These are phyloP conservation scores for Trissolcus japonicus DNA, from an alignment of 2,888 invertebrate genomes.

Conservation along the genomic window DNA sequence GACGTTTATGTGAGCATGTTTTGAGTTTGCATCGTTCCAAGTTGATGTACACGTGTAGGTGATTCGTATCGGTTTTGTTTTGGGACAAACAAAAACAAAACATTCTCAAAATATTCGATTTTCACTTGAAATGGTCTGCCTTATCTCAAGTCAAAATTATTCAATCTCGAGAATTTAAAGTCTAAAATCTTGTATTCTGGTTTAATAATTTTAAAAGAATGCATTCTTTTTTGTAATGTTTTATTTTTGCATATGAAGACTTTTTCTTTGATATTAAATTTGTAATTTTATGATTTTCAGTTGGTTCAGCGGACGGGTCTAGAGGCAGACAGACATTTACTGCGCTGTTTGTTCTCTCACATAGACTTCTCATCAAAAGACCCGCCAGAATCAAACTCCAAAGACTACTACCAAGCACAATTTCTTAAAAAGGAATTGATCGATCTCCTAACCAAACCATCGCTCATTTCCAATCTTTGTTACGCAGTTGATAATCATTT, in stretches of 20 bases:
- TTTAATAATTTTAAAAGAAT: too few relatives aligned
- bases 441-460: slow-evolving; percentile 88
- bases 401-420: slow-evolving; percentile 81
- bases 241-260: too few relatives aligned
- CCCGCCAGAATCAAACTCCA: slow-evolving; percentile 78
- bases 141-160: neutral
- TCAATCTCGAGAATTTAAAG: too few relatives aligned
- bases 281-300: slow-evolving; percentile 78
- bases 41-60: too few relatives aligned
- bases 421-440: slow-evolving; percentile 87
- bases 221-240: too few relatives aligned
- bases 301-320: slow-evolving; percentile 93
- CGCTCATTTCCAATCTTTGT: slow-evolving; percentile 91
- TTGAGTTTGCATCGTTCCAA: too few relatives aligned
- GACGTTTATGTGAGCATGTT: too few relatives aligned
- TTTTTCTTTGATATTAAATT: slow-evolving; percentile 1
- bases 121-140: too few relatives aligned
- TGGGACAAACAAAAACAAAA: too few relatives aligned
- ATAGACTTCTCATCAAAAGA: slow-evolving; percentile 87
- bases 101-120: too few relatives aligned
- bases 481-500: slow-evolving; percentile 90
- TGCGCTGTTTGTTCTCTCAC: slow-evolving; percentile 94
- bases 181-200: too few relatives aligned
- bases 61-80: too few relatives aligned
- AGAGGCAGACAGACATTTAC: slow-evolving; percentile 97